Evolutionary conservation across 2,797 vertebrate genomes (phyloP).

Genomic region (Eremophila alpestris): DNA sequence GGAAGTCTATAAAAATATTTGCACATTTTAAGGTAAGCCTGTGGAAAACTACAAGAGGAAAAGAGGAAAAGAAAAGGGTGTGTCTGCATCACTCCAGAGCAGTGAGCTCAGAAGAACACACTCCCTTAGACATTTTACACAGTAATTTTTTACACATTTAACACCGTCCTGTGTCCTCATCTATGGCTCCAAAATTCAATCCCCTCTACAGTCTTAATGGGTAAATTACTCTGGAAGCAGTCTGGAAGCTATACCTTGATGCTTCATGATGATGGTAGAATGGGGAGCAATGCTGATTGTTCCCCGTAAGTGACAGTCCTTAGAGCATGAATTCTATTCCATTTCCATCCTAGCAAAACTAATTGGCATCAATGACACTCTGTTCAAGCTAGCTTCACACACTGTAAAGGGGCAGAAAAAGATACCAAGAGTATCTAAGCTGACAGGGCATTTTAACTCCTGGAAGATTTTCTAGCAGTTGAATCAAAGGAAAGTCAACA

Average conservation of each 20-base stretch:
- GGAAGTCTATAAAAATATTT: background rate
- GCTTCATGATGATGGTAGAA: background rate
- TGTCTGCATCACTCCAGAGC: background rate
- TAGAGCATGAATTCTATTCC: background rate
- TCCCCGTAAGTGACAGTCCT: background rate
- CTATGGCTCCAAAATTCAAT: background rate
- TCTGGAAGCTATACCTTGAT: background rate
- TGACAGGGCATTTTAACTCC: background rate
- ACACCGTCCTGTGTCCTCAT: background rate
- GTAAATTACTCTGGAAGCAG: background rate
- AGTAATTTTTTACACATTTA: background rate
- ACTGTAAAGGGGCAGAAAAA: background rate
- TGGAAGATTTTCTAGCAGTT: background rate
- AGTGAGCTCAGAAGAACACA: background rate
- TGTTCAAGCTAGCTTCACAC: background rate
- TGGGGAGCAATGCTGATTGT: background rate
- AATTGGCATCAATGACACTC: accelerated
- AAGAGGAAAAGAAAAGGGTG: background rate
- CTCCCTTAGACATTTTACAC: background rate
- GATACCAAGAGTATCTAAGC: background rate
- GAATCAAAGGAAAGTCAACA: background rate
- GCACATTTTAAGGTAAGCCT: background rate
- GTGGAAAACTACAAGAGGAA: background rate
- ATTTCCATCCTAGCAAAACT: background rate
- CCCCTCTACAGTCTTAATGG: background rate